Evolutionary conservation across 2,888 invertebrate species (phyloP).

Genomic region (Girardia tigrina): DNA sequence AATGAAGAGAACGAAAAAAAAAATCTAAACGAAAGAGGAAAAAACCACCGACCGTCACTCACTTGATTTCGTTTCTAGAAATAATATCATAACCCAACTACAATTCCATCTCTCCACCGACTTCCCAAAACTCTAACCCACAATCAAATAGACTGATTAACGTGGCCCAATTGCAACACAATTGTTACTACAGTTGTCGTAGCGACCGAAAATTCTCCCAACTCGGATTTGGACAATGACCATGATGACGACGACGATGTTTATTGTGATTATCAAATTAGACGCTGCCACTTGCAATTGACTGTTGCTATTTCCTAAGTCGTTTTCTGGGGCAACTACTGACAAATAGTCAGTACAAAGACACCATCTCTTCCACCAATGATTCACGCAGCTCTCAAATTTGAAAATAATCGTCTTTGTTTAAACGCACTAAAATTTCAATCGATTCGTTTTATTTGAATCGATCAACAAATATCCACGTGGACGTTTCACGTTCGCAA

Average conservation of each 20-base stretch:
- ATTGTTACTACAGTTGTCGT: not conserved
- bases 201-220: not conserved
- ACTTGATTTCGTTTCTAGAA: slow-evolving; percentile 18
- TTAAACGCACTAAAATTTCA: no score
- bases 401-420: no score
- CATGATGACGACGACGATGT: no score
- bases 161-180: not conserved
- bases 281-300: not conserved
- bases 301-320: not conserved
- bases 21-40: not conserved
- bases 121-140: slow-evolving; percentile 18
- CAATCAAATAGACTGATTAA: slow-evolving; percentile 11
- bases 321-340: no score
- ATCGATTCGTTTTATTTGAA: no score
- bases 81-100: not conserved
- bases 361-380: no score
- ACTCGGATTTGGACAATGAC: not conserved
- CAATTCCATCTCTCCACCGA: slow-evolving; percentile 6
- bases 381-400: no score
- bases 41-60: slow-evolving; percentile 23
- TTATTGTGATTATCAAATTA: slow-evolving; percentile 17
- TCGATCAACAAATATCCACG: no score
- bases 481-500: no score
- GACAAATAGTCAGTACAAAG: no score
- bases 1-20: not conserved